Base-by-base conservation (phyloP, 2,888 invertebrate species). In the Ditylenchus weischeri region DNA sequence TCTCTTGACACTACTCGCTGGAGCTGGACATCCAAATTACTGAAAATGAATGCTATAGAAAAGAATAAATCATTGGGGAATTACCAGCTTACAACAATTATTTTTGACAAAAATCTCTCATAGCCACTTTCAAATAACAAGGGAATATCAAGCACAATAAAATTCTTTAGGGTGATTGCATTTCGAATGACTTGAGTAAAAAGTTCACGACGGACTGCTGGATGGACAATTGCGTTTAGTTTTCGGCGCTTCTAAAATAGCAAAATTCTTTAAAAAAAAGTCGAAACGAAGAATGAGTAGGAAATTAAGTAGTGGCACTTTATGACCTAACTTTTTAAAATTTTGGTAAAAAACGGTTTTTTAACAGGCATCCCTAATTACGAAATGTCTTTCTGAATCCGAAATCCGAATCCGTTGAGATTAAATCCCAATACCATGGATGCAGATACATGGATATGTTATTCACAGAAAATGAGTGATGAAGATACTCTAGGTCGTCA, bases 111-210 rank as follows among this genome's bases (percentile, higher is more conserved):
- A 51, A 74, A 70, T 51, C 75, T 71, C 62, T 80, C 72, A 72
- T 78, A 50, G 73, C 76, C 54, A 66, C 73, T 67, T 59, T 80
- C 80, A 66, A 78, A 81, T 2, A 81, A 72, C 19, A 80, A 66
- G 10, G 80, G 80, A 21, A 79, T 75, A 61, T 80, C 80, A 64
- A 80, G 72, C 1, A 80, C 76, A 19, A 79, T 69, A 54, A 75
- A 75, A 19, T 65, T 61, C 15, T 70, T 38, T 18, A 77, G 73
- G 15, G 68, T 66, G 43, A 80, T 15, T 18, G 78, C 68, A 36
- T 72, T 63, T 57, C 66, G 68, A 38, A 78, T 58, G 21, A 78
- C 69, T 59, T 72, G 71, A 19, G 66, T 72, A 38, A 80, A 23
- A 73, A 80, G 79, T 48, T 77, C 72, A 72, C 74, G 75, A 8